Base-by-base conservation (phyloP, 2,797 vertebrate genomes). In the Oreonectes daqikongensis region DNA sequence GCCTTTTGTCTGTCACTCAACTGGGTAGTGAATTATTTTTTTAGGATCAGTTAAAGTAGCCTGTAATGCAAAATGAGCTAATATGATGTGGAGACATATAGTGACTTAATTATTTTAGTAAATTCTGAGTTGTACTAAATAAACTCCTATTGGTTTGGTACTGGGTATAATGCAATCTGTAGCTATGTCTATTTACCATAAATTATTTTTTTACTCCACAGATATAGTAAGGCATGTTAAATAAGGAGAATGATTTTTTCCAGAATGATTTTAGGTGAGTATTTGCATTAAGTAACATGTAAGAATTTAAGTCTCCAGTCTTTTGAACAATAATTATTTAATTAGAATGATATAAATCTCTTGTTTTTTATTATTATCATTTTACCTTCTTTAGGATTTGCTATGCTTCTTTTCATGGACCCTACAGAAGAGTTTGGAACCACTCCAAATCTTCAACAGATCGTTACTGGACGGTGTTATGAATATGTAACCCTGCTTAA, bases 401-500 rank as follows among this genome's bases (percentile, higher is more conserved):
- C 84, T 20, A 15, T 86, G 65, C 61, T 87, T 22, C 78, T 84
- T 64, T 79, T 86, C 46, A 24, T 46, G 0, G 14, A 65, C 2
- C 40, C 79, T 44, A 76, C 35, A 32, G 73, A 80, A 6, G 84
- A 86, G 66, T 55, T 57, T 2, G 95, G 95, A 15, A 96, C 94
- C 11, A 96, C 96, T 0, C 81, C 75, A 24, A 88, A 96, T 79
- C 86, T 99, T 38, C 83, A 85, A 67, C 90, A 94, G 72, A 94
- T 97, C 20, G 50, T 95, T 77, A 82, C 94, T 24, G 95, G 94
- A 42, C 91, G 96, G 28, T 99, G 97, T 77, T 93, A 93, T 86
- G 86, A 14, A 73, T 97, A 95, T 80, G 83, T 92, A 17, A 84
- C 78, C 0, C 75, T 90, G 0, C 35, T 92, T 3, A 86, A 91